These are phyloP conservation scores for Phocides pigmalion DNA, from an alignment of 1,140 invertebrate species.

Conservation along the genomic window DNA sequence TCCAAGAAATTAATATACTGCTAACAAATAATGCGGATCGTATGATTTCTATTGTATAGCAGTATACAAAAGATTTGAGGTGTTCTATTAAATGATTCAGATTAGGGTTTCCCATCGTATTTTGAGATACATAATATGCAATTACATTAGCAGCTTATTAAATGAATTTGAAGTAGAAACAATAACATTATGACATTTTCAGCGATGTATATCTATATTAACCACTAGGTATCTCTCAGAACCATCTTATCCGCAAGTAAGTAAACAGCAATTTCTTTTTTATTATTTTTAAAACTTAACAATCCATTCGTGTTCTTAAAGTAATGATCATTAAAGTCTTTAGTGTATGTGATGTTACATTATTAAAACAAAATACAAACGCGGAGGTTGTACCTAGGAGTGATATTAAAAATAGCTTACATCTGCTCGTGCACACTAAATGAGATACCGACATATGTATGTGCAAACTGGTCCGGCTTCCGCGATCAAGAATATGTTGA, in stretches of 20 bases:
- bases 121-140: too few species aligned
- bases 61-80: neutral
- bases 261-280: neutral
- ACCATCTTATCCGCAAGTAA: too few species aligned
- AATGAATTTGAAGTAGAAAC: too few species aligned
- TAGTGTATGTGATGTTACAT: conserved; percentile 6
- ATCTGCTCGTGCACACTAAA: conserved; percentile 29
- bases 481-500: conserved; percentile 37
- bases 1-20: neutral
- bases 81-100: neutral
- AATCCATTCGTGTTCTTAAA: neutral
- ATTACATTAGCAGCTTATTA: too few species aligned
- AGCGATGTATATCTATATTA: too few species aligned
- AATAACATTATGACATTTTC: too few species aligned
- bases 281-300: neutral
- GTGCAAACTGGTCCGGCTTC: conserved; percentile 44
- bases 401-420: conserved; percentile 38
- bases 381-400: conserved; percentile 8
- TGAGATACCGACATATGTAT: conserved; percentile 19
- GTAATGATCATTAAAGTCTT: conserved; percentile 1
- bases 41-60: neutral
- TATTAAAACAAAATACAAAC: conserved; percentile 10
- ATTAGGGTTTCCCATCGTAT: neutral
- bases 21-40: neutral
- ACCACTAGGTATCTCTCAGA: too few species aligned